phyloP scores from a whole-genome alignment of 2,797 vertebrate species.

The Tapirus indicus region DNA sequence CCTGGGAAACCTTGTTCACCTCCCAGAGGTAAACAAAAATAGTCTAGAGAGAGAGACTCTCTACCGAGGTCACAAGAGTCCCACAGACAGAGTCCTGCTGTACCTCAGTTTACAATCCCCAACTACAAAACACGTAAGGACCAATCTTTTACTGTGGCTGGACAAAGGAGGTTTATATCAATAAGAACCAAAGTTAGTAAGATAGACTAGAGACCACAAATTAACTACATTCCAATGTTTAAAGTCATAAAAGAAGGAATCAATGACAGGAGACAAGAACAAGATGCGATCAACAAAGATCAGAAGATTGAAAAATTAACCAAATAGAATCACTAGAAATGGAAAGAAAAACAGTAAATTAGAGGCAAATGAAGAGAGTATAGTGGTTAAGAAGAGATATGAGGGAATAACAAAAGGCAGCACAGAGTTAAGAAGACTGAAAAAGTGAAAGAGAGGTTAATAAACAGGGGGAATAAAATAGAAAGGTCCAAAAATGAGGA shows the following conservation, averaged over 20 bases:
- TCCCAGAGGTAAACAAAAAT: neutral
- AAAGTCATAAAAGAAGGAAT: neutral
- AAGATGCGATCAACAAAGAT: neutral
- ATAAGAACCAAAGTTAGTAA: neutral
- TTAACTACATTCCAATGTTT: neutral
- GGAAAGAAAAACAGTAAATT: neutral
- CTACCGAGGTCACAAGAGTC: neutral
- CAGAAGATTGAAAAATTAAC: neutral
- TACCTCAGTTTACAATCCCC: neutral
- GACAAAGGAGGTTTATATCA: neutral
- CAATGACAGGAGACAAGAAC: neutral
- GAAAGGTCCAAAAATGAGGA: neutral
- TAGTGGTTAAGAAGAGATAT: neutral
- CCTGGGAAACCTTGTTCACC: neutral
- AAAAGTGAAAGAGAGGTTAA: neutral
- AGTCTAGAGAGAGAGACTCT: neutral
- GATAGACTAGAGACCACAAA: neutral
- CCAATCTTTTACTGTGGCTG: neutral
- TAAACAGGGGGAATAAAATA: neutral
- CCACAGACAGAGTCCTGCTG: neutral
- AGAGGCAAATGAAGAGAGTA: neutral
- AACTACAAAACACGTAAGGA: neutral
- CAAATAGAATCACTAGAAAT: constrained; percentile 2
- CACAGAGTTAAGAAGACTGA: neutral
- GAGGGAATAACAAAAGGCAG: neutral